Evolutionary conservation across 2,797 vertebrate genomes (phyloP), one percentile per base, ranked within the genome.

Genomic region (Orientallactaga sibirica): DNA sequence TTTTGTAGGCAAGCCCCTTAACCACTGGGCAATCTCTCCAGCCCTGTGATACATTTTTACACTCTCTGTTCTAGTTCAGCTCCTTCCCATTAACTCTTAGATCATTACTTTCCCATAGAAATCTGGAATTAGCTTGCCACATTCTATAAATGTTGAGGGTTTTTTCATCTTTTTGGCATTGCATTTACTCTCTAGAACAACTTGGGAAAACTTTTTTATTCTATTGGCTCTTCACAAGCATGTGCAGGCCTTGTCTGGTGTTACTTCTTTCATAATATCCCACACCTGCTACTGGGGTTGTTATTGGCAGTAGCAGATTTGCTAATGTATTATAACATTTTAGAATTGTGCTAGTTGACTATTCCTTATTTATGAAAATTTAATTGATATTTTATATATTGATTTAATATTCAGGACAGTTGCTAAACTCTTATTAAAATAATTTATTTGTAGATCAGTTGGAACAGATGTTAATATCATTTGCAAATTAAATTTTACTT

Each of bases 161-260:
- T 33, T 70, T 52, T 75, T 62, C 48, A 24, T 12, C 1, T n/a
- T 62, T 82, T 83, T 91, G 37, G 11, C 52, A 83, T 25, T n/a
- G 61, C 1, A 2, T 75, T 82, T 90, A 37, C 70, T 92, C 22
- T 88, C 27, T 25, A 77, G 48, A 37, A 67, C 14, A 86, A 19
- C 73, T 86, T 10, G 22, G 66, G 43, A 89, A 27, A 86, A 89
- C 11, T 64, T 37, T 82, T 93, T 75, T 75, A 74, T 75, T 5
- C 14, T 55, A 16, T 33, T 81, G 75, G 24, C 4, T 83, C 9
- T 66, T 77, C 14, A 27, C 66, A 86, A 58, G 41, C n/a, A 83
- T 78, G 22, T 89, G 68, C 10, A 68, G 41, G 8, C 14, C 37
- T 91, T 85, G 10, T 78, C 82, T 55, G 43, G 73, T 86, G 27